Percentiles rank a stretch among this genome's conserved stretches.
Conservation (phyloP, 2,888 invertebrate species). For the Leptopterna dolabrata region DNA sequence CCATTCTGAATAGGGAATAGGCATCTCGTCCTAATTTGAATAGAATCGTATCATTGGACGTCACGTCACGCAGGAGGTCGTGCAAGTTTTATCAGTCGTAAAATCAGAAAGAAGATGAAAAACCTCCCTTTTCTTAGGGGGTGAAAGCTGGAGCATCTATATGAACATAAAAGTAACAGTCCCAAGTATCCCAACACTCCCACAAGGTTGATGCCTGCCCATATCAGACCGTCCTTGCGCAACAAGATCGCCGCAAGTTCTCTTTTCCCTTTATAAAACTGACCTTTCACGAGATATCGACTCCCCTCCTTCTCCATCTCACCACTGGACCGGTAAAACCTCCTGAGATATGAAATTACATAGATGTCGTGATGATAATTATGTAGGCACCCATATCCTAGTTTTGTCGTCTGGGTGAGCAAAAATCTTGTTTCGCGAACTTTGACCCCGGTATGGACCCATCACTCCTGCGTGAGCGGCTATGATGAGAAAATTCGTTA, state of each 20-base stretch:
- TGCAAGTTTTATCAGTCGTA: not conserved
- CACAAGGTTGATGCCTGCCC: not conserved
- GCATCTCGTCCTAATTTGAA: not conserved
- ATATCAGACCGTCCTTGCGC: not conserved
- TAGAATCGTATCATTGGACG: not conserved
- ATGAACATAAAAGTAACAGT: not conserved
- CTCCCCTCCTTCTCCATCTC: not conserved
- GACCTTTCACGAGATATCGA: not conserved
- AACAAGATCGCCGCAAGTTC: not conserved
- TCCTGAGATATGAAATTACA: not conserved
- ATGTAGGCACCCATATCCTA: not conserved
- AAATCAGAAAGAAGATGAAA: not conserved
- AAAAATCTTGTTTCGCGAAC: not conserved
- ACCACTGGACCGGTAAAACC: not conserved
- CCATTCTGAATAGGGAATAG: not conserved
- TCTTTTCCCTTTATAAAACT: not conserved
- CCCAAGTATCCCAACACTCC: not conserved
- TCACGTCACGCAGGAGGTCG: not conserved
- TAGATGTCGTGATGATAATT: constrained; percentile 6
- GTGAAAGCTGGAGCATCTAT: not conserved
- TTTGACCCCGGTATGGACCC: not conserved
- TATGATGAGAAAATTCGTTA: not conserved
- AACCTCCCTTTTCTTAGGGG: not conserved
- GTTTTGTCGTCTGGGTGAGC: not conserved
- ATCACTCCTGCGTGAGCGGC: not conserved